Evolutionary conservation across 2,888 invertebrate species (phyloP), one percentile per base, ranked within the genome.

Genomic region (Spatulosminthurus flaviceps): DNA sequence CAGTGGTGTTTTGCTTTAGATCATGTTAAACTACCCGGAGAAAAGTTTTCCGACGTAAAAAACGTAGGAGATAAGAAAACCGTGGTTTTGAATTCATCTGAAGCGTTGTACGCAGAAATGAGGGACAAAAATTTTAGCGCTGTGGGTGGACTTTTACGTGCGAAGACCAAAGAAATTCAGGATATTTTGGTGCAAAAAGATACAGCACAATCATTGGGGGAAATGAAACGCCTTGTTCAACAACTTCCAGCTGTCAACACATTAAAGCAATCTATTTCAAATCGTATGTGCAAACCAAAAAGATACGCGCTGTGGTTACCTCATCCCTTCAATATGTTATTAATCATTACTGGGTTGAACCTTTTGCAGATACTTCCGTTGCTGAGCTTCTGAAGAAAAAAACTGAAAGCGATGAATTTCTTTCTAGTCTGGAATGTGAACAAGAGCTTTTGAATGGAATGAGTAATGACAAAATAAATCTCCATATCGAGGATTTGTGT

Each of bases 81-180:
- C 73, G 91, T 97, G 80, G 92, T 94, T 82, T 90, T 98, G 71
- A 95, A 96, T 89, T 97, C 97, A 0, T 91, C 92, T 19, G 97
- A 98, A 87, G 94, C 94, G 86, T 88, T 98, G 16, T 98, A 92
- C 88, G 92, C 92, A 0, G 97, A 97, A 87, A 90, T 98, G 28
- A 90, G 98, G 60, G 97, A 98, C 87, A 95, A 94, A 87, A 96
- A 95, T 89, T 97, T 98, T 87, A 95, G 95, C 87, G 93, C 94
- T 82, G 94, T 97, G 7, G 96, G 96, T 2, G 91, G 93, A 60
- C 92, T 93, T 19, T 89, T 98, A 0, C 94, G 95, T 1, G 92
- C 92, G 86, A 95, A 94, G 87, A 96, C 96, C 0, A 95, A 93
- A 87, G 90, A 92, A 7, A 94, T 98, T 76, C 93, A 95, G 82